Evolutionary conservation across 2,797 vertebrate genomes (phyloP).

Genomic region (Poeciliopsis paucimaculata): DNA sequence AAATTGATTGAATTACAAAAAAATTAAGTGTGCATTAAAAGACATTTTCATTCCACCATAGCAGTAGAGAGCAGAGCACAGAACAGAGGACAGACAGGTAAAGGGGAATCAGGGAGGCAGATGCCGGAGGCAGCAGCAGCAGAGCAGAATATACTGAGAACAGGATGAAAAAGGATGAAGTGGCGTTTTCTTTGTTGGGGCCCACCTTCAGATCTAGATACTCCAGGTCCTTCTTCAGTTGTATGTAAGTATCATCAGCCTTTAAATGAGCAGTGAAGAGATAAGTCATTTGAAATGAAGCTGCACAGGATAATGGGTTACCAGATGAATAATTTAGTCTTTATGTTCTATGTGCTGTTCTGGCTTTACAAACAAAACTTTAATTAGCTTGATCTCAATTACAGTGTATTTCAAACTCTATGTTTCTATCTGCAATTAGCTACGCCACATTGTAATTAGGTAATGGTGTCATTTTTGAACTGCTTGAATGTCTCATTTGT

Average conservation of each 20-base stretch:
- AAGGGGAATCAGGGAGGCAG: conserved; percentile 45
- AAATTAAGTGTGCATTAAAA: conserved; percentile 23
- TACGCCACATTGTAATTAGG: conserved; percentile 53
- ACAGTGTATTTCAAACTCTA: conserved; percentile 47
- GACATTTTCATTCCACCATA: conserved; percentile 41
- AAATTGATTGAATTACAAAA: conserved; percentile 7
- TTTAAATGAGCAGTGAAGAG: conserved; percentile 82
- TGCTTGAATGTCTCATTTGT: conserved; percentile 51
- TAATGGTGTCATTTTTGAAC: conserved; percentile 39
- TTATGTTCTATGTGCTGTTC: conserved; percentile 52
- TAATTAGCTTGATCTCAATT: conserved; percentile 59
- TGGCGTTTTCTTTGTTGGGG: conserved; percentile 67
- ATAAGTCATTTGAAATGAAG: conserved; percentile 79
- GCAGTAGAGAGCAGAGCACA: conserved; percentile 47
- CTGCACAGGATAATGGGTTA: conserved; percentile 65
- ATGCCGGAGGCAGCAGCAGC: conserved; percentile 48
- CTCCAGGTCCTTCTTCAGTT: conserved; percentile 99
- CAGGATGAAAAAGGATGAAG: conserved; percentile 54
- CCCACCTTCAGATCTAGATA: conserved; percentile 99
- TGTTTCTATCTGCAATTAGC: conserved; percentile 45
- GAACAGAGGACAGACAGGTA: conserved; percentile 50
- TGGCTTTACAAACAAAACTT: conserved; percentile 52
- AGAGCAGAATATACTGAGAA: conserved; percentile 51
- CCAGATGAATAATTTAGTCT: conserved; percentile 56
- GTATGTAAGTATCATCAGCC: conserved; percentile 98